These are phyloP conservation scores for Entomyzon cyanotis DNA, from an alignment of 2,113 vertebrate species.

Conservation along the genomic window DNA sequence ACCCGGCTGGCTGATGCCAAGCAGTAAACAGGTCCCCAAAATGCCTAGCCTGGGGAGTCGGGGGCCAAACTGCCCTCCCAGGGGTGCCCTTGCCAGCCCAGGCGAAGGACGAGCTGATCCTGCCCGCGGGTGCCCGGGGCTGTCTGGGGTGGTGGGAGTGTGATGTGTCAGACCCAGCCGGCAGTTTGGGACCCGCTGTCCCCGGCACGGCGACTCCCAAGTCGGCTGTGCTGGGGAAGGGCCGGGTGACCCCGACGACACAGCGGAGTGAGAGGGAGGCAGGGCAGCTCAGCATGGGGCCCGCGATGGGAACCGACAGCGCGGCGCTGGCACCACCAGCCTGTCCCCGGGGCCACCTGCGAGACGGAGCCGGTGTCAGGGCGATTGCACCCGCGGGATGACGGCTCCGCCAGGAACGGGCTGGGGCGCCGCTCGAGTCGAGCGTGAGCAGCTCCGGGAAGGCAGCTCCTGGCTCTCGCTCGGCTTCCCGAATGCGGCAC, in stretches of 20 bases:
- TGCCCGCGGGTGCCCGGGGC: rapidly evolving
- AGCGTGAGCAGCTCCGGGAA: not conserved
- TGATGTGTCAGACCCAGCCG: rapidly evolving
- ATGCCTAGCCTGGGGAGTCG: not conserved
- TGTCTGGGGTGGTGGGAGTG: rapidly evolving
- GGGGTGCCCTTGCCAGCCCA: not conserved
- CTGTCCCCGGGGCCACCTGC: not conserved
- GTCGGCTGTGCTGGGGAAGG: rapidly evolving
- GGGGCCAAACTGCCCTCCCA: not conserved
- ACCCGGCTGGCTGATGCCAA: not conserved
- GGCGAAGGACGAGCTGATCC: not conserved
- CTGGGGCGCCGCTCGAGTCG: rapidly evolving
- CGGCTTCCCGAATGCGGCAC: rapidly evolving
- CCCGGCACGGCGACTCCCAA: rapidly evolving
- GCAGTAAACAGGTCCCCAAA: not conserved
- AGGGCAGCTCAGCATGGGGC: not conserved
- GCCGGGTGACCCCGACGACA: rapidly evolving
- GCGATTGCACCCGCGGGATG: not conserved
- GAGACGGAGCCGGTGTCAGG: not conserved
- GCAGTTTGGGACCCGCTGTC: not conserved
- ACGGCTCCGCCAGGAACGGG: not conserved
- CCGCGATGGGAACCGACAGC: not conserved
- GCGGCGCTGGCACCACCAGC: not conserved
- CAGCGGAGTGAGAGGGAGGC: rapidly evolving
- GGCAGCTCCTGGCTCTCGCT: not conserved